A percentile compares a stretch with the other conserved stretches of the same genome.
These are phyloP conservation scores for Buceros bicornis DNA, from an alignment of 2,797 vertebrate genomes.

Conservation along the genomic window DNA sequence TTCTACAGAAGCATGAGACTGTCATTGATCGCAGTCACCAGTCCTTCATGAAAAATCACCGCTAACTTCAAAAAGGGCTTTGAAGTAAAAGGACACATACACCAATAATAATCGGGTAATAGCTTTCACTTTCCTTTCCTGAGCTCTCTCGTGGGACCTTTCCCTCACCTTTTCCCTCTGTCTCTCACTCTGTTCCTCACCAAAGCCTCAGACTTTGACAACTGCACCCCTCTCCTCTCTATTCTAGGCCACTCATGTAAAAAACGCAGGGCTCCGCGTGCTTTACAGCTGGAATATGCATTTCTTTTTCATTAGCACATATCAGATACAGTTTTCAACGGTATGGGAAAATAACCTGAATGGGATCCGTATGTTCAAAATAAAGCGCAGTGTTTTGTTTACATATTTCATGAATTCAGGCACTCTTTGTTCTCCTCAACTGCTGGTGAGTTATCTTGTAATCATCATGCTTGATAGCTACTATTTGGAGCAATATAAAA, in stretches of 20 bases:
- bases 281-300: background rate
- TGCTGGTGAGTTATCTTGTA: conserved; percentile 18
- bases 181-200: background rate
- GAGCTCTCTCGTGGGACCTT: background rate
- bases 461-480: conserved; percentile 27
- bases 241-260: background rate
- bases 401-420: conserved; percentile 37
- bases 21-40: background rate
- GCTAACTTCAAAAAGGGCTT: background rate
- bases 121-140: background rate
- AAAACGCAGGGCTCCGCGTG: background rate
- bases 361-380: conserved; percentile 76
- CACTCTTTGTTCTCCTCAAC: conserved; percentile 39
- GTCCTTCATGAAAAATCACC: background rate
- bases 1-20: background rate
- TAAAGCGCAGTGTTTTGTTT: conserved; percentile 59
- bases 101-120: background rate
- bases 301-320: conserved; percentile 25
- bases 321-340: conserved; percentile 22
- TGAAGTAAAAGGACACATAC: background rate
- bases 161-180: background rate
- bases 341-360: background rate
- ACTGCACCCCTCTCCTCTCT: background rate
- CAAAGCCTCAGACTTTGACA: background rate
- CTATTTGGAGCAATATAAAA: conserved; percentile 61